phyloP scores from a whole-genome alignment of 2,888 invertebrate species.

The Drosophila longiperda region DNA sequence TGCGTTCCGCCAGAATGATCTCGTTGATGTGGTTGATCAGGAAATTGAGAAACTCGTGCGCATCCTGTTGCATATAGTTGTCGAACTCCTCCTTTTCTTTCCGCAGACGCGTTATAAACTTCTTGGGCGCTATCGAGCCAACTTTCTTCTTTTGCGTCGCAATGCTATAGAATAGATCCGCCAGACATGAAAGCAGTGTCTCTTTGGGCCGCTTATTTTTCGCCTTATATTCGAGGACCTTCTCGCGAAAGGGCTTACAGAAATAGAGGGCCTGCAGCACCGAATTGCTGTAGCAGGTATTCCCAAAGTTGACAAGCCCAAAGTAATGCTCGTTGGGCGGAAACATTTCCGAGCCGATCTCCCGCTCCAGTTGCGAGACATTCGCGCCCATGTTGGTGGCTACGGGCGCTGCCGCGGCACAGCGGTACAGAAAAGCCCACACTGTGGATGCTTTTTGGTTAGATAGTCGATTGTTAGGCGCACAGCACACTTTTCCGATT shows the following conservation, averaged over 20 bases:
- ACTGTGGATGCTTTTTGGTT: slow-evolving; percentile 57
- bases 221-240: slow-evolving; percentile 98
- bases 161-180: slow-evolving; percentile 99
- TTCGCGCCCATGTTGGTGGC: slow-evolving; percentile 92
- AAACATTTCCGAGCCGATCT: slow-evolving; percentile 99
- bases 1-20: slow-evolving; percentile 93
- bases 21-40: slow-evolving; percentile 99
- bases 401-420: slow-evolving; percentile 71
- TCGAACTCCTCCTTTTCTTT: slow-evolving; percentile 99
- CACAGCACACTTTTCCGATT: slow-evolving; percentile 16
- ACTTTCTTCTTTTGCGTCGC: slow-evolving; percentile 99
- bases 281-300: slow-evolving; percentile 99
- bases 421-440: slow-evolving; percentile 67
- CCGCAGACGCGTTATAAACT: slow-evolving; percentile 98
- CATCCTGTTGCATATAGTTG: slow-evolving; percentile 99
- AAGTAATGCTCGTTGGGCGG: slow-evolving; percentile 99
- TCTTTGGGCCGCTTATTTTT: slow-evolving; percentile 98
- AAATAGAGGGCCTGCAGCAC: slow-evolving; percentile 99
- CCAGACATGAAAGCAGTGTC: slow-evolving; percentile 98
- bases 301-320: slow-evolving; percentile 99
- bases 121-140: slow-evolving; percentile 99
- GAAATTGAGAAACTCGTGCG: slow-evolving; percentile 99
- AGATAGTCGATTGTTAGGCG: slow-evolving; percentile 20
- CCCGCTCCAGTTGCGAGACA: slow-evolving; percentile 99
- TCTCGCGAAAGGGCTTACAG: slow-evolving; percentile 99